Evolutionary conservation across 2,888 invertebrate genomes (phyloP), one percentile per base, ranked within the genome.

Genomic region (Eilema sororculum): DNA sequence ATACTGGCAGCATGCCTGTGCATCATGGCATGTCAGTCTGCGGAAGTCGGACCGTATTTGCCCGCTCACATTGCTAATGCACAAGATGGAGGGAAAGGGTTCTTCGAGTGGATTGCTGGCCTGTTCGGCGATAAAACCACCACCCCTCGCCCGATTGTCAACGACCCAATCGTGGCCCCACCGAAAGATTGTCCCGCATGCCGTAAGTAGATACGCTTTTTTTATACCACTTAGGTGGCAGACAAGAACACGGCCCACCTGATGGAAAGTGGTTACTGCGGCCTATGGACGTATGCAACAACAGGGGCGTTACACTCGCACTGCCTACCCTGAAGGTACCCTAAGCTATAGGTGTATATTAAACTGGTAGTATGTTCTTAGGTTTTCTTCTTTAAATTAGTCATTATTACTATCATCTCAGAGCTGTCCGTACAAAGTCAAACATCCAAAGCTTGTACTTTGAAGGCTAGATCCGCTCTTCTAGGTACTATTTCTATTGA

Each of bases 91-190:
- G 89, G 93, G 28, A 94, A 93, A 73, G 91, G 92, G 1, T 84
- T 94, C 33, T 75, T 95, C 61, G 95, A 96, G 0, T 96, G 96
- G 96, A 83, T 96, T 65, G 81, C 75, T 46, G 86, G 86, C 60
- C 76, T 95, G 24, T 66, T 95, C 0, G 90, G 92, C 0, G 79
- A 87, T 2, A 82, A 90, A 2, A 82, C 87, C 28, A 88, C 91
- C 25, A 88, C 93, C 37, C 20, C 82, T 30, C 79, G 82, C 5
- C 90, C 91, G 0, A 73, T 85, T 3, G 75, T 82, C 8, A 78
- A 87, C 16, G 88, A 90, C 30, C 90, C 93, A 3, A 93, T 95
- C 0, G 56, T 56, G 65, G 2, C 20, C 0, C 86, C 89, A 5
- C 4, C 58, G n/a, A 66, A 33, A 58, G 37, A 91, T 33, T 96